Conservation (phyloP, 2,888 invertebrate genomes). For the Lithosia quadra region DNA sequence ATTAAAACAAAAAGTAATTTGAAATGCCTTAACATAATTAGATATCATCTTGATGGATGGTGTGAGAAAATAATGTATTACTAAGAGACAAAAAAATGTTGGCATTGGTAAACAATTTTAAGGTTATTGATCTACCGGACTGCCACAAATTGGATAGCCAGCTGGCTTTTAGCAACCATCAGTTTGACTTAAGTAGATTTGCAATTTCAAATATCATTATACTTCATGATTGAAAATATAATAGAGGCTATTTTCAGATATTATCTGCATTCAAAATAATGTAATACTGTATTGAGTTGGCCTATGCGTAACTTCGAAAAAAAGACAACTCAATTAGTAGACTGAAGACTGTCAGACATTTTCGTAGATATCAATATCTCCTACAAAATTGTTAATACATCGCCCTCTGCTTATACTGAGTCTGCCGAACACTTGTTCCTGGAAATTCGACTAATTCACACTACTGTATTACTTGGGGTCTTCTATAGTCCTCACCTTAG, state of each 20-base stretch:
- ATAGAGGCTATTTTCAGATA: slow-evolving; percentile 2
- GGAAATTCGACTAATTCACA: too few relatives aligned
- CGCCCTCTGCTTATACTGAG: too few relatives aligned
- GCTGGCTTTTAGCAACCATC: slow-evolving; percentile 30
- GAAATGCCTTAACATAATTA: slow-evolving; percentile 66
- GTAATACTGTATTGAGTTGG: not conserved
- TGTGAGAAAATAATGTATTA: slow-evolving; percentile 56
- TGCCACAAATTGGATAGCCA: slow-evolving; percentile 30
- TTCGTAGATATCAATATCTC: too few relatives aligned
- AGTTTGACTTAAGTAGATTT: slow-evolving; percentile 24
- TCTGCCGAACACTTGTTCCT: too few relatives aligned
- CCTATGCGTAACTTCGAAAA: not conserved
- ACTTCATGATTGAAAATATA: slow-evolving; percentile 13
- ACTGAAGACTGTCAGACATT: not conserved
- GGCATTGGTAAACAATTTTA: slow-evolving; percentile 43
- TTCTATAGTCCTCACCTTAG: too few relatives aligned
- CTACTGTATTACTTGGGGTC: too few relatives aligned
- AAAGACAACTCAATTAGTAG: not conserved
- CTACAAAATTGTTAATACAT: too few relatives aligned
- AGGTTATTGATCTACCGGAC: slow-evolving; percentile 50
- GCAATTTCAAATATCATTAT: slow-evolving; percentile 13
- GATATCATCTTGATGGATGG: slow-evolving; percentile 70
- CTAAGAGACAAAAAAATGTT: slow-evolving; percentile 47
- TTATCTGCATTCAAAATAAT: slow-evolving; percentile 2
- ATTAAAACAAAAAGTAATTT: slow-evolving; percentile 60